Conservation (phyloP, 2,113 vertebrate genomes). For the Pipa parva region DNA sequence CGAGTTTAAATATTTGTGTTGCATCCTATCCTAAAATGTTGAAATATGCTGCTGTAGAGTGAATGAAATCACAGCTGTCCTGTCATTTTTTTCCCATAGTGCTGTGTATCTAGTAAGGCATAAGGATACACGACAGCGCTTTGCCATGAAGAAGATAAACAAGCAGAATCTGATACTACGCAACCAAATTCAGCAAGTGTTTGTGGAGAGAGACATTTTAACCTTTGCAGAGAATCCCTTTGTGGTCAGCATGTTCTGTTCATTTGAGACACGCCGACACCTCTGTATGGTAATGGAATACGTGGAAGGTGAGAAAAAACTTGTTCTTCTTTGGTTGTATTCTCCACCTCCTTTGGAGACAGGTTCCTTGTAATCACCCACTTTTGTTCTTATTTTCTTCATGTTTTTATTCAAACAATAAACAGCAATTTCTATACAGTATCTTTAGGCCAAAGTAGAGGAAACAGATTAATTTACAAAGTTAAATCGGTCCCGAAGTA, state of each 20-base stretch:
- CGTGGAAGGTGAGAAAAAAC: constrained; percentile 77
- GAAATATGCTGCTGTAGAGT: too few relatives aligned
- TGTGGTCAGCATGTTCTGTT: constrained; percentile 97
- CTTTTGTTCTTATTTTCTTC: neutral
- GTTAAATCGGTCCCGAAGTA: too few relatives aligned
- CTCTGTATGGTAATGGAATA: constrained; percentile 99
- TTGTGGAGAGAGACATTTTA: constrained; percentile 94
- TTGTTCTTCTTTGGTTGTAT: neutral
- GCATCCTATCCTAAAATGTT: too few relatives aligned
- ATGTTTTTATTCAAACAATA: neutral
- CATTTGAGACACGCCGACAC: constrained; percentile 89
- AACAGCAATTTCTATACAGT: too few relatives aligned
- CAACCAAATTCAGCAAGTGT: constrained; percentile 98
- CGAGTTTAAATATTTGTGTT: too few relatives aligned
- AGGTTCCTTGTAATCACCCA: neutral
- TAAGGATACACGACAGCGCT: constrained; percentile 86
- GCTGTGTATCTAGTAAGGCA: constrained; percentile 93
- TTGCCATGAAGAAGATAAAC: constrained; percentile 98
- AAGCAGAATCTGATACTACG: constrained; percentile 92
- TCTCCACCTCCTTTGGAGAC: neutral
- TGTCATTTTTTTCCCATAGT: too few relatives aligned
- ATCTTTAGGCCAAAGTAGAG: too few relatives aligned
- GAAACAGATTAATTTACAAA: too few relatives aligned
- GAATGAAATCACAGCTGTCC: too few relatives aligned
- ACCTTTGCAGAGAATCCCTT: constrained; percentile 97